Percentiles rank a stretch among this genome's conserved stretches.
Conservation (phyloP, 2,797 vertebrate species). For the Rhinella marina region DNA sequence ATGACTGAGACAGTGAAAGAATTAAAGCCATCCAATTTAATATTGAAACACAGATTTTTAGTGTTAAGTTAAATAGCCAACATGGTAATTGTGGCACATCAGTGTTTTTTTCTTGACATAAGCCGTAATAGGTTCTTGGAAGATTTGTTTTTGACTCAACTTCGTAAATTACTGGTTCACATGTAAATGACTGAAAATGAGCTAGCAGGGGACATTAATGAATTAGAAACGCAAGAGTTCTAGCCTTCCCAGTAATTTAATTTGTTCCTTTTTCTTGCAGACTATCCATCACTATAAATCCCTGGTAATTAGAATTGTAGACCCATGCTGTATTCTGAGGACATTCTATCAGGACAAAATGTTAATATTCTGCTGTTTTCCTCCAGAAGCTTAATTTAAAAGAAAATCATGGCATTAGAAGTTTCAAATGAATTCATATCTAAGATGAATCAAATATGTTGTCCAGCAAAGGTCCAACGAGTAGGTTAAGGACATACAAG, state of each 20-base stretch:
- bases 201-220: constrained; percentile 67
- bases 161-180: constrained; percentile 72
- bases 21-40: constrained; percentile 40
- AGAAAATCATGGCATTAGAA: constrained; percentile 7
- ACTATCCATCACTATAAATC: constrained; percentile 58
- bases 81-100: constrained; percentile 66
- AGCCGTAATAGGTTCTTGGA: constrained; percentile 64
- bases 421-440: constrained; percentile 13
- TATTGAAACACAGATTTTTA: constrained; percentile 43
- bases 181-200: constrained; percentile 72
- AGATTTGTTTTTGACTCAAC: constrained; percentile 69
- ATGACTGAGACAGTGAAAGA: constrained; percentile 6
- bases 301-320: constrained; percentile 58
- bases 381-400: constrained; percentile 35
- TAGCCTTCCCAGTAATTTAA: constrained; percentile 65
- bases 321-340: constrained; percentile 40
- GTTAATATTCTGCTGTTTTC: constrained; percentile 38
- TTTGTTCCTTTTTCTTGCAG: constrained; percentile 62
- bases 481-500: not conserved
- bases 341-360: constrained; percentile 38
- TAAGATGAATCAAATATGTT: not conserved
- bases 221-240: constrained; percentile 64
- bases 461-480: not conserved
- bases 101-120: constrained; percentile 66
- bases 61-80: constrained; percentile 49